phyloP scores from a whole-genome alignment of 2,797 vertebrate genomes.

The Artibeus lituratus region DNA sequence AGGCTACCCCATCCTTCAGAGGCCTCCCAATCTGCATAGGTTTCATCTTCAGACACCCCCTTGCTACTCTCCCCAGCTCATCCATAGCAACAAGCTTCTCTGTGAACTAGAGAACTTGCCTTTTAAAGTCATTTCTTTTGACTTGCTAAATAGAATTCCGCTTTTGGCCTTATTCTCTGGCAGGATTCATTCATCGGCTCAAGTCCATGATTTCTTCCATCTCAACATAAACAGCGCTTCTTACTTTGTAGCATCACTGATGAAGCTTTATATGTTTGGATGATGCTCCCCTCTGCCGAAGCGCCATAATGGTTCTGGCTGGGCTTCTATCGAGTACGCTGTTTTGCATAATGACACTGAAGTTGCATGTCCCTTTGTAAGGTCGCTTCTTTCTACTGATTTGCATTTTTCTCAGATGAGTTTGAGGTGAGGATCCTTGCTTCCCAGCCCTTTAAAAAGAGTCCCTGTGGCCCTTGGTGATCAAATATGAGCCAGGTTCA shows the following conservation, averaged over 20 bases:
- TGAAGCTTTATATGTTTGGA: neutral
- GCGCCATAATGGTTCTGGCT: neutral
- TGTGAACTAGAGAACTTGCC: slow-evolving; percentile 18
- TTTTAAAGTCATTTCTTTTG: slow-evolving; percentile 24
- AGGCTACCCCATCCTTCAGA: neutral
- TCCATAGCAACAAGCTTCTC: neutral
- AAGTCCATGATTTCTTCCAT: neutral
- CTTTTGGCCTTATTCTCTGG: neutral
- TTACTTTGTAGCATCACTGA: neutral
- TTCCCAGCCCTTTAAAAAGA: slow-evolving; percentile 7
- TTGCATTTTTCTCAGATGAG: slow-evolving; percentile 22
- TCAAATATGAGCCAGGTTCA: neutral
- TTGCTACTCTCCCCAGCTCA: neutral
- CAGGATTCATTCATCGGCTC: neutral
- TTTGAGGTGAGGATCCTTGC: neutral
- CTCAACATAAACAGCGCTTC: neutral
- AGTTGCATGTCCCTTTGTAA: neutral
- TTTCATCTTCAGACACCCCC: slow-evolving; percentile 45
- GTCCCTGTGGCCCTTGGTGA: neutral
- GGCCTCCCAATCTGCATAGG: slow-evolving; percentile 23
- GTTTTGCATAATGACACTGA: slow-evolving; percentile 32
- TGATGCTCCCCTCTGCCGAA: neutral
- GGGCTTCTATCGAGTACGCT: neutral
- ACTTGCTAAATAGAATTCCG: neutral
- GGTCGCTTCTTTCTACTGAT: neutral